These are phyloP conservation scores for Porites australiensis DNA, from an alignment of 64 coral and sea anemone genomes.

Conservation along the genomic window DNA sequence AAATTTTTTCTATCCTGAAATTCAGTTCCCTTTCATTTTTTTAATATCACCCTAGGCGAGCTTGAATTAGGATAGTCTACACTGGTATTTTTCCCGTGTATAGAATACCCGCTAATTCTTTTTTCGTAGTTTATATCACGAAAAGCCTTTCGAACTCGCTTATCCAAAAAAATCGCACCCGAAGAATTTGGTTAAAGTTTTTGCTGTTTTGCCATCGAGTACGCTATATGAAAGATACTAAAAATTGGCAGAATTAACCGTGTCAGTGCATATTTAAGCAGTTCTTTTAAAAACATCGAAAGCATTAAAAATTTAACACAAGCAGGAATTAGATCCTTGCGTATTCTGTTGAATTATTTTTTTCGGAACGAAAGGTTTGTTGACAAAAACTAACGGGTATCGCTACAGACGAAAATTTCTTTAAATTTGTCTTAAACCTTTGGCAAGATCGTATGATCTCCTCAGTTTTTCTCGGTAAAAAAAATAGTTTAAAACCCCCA, in stretches of 20 bases:
- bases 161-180: too few species aligned
- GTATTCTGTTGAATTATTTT: conserved; percentile 20
- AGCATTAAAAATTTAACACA: conserved; percentile 54
- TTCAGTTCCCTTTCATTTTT: conserved; percentile 14
- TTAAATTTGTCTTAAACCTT: neutral
- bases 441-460: neutral
- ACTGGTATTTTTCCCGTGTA: neutral
- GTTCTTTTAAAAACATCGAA: conserved; percentile 47
- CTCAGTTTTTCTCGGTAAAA: neutral
- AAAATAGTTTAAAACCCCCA: conserved; percentile 18
- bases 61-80: neutral
- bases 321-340: conserved; percentile 32
- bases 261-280: conserved; percentile 38
- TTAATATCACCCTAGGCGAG: conserved; percentile 13
- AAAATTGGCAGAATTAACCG: conserved; percentile 14
- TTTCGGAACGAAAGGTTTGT: conserved; percentile 4
- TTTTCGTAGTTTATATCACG: neutral
- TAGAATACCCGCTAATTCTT: neutral
- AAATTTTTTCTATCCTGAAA: neutral
- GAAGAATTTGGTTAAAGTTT: neutral
- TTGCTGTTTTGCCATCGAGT: neutral
- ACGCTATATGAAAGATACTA: neutral
- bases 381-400: neutral
- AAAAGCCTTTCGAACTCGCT: neutral
- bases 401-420: neutral